phyloP scores from a whole-genome alignment of 2,888 invertebrate species.

The Spodoptera picta region DNA sequence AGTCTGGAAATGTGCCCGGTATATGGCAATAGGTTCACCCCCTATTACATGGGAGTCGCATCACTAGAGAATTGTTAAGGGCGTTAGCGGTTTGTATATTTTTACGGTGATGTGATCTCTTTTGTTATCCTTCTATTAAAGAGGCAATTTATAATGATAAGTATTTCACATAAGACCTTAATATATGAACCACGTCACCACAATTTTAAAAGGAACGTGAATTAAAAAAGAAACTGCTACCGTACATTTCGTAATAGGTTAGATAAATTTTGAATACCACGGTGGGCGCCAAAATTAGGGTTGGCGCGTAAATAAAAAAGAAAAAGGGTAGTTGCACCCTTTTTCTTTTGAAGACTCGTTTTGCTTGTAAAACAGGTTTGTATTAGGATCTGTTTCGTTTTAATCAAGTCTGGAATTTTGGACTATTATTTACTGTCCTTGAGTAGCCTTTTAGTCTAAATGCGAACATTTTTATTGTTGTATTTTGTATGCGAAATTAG shows the following conservation, averaged over 20 bases:
- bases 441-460: slow-evolving; percentile 1
- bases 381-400: slow-evolving; percentile 20
- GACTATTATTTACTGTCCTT: slow-evolving; percentile 15
- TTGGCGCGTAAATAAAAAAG: slow-evolving; percentile 14
- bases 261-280: slow-evolving; percentile 24
- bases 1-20: too few relatives aligned
- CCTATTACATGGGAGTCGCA: too few relatives aligned
- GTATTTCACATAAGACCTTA: background rate
- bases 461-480: too few relatives aligned
- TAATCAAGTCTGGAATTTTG: slow-evolving; percentile 37
- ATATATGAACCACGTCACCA: slow-evolving; percentile 22
- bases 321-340: slow-evolving; percentile 21
- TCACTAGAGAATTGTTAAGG: too few relatives aligned
- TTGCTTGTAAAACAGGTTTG: slow-evolving; percentile 31
- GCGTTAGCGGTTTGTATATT: too few relatives aligned
- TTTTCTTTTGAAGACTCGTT: slow-evolving; percentile 31
- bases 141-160: background rate
- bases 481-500: too few relatives aligned
- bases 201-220: slow-evolving; percentile 30
- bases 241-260: slow-evolving; percentile 11
- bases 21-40: too few relatives aligned
- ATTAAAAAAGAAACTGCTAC: slow-evolving; percentile 19
- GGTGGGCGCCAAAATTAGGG: slow-evolving; percentile 36
- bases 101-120: too few relatives aligned
- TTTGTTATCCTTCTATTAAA: too few relatives aligned